These are phyloP conservation scores for Strix uralensis DNA, from an alignment of 2,113 vertebrate genomes.

Conservation along the genomic window DNA sequence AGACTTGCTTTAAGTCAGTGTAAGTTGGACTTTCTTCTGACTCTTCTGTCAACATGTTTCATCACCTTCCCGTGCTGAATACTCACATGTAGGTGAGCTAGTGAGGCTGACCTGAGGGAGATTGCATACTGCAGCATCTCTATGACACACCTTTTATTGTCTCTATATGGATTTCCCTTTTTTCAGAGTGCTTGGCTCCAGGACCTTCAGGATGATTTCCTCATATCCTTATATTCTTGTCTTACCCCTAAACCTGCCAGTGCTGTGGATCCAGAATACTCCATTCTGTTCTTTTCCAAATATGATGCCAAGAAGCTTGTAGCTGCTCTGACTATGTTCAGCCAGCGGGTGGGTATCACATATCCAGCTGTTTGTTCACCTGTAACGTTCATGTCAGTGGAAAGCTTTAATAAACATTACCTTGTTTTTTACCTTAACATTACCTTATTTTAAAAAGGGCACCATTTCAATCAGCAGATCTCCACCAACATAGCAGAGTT, in stretches of 20 bases:
- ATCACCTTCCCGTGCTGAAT: not conserved
- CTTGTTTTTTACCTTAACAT: not conserved
- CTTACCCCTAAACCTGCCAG: not conserved
- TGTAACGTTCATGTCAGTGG: not conserved
- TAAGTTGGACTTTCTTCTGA: not conserved
- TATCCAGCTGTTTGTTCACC: not conserved
- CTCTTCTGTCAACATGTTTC: not conserved
- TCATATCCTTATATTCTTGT: constrained; percentile 34
- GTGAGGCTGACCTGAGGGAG: not conserved
- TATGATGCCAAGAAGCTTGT: not conserved
- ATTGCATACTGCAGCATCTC: not conserved
- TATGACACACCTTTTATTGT: not conserved
- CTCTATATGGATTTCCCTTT: not conserved
- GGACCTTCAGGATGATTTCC: constrained; percentile 34
- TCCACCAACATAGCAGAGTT: not conserved
- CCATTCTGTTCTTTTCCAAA: constrained; percentile 48
- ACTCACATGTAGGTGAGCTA: not conserved
- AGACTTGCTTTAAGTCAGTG: not conserved
- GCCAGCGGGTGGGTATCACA: not conserved
- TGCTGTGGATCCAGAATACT: not conserved
- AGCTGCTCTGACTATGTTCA: not conserved
- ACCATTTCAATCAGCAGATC: not conserved
- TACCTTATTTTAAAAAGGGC: not conserved
- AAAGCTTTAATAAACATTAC: not conserved
- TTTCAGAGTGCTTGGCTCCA: constrained; percentile 26